A percentile compares a stretch with the other conserved stretches of the same genome.
These are phyloP conservation scores for Ophion obscuratus DNA, from an alignment of 2,888 invertebrate species.

Conservation along the genomic window DNA sequence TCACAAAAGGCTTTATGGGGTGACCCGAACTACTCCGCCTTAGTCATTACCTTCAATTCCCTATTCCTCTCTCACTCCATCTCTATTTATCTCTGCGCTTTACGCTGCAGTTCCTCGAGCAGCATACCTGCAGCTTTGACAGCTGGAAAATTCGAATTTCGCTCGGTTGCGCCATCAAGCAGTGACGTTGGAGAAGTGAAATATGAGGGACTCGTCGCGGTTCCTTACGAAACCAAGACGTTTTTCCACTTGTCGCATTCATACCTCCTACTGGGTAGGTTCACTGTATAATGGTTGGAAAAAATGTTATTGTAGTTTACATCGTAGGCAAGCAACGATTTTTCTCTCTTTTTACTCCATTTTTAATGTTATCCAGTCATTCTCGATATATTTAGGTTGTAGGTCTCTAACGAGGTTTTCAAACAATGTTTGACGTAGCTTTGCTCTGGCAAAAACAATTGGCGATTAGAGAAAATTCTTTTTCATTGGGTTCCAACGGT, in stretches of 20 bases:
- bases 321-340: too few species aligned
- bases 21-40: conserved; percentile 21
- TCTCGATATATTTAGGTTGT: too few species aligned
- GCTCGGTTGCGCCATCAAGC: conserved; percentile 14
- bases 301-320: not conserved
- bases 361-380: not conserved
- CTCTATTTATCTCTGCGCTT: not conserved
- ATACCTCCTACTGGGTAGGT: not conserved
- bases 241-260: conserved; percentile 24
- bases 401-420: too few species aligned
- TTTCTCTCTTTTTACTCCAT: not conserved
- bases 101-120: not conserved
- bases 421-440: too few species aligned
- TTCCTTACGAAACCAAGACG: not conserved
- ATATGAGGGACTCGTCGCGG: not conserved
- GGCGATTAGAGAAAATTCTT: too few species aligned
- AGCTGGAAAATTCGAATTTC: conserved; percentile 25
- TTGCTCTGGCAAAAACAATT: too few species aligned
- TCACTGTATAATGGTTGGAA: not conserved
- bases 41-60: conserved; percentile 27
- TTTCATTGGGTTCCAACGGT: too few species aligned
- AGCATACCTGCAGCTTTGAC: conserved; percentile 1
- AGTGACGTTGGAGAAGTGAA: not conserved
- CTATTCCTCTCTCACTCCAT: not conserved
- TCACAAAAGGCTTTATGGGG: conserved; percentile 25